Base-by-base conservation (phyloP, 2,113 vertebrate species). In the Crotalus viridis region DNA sequence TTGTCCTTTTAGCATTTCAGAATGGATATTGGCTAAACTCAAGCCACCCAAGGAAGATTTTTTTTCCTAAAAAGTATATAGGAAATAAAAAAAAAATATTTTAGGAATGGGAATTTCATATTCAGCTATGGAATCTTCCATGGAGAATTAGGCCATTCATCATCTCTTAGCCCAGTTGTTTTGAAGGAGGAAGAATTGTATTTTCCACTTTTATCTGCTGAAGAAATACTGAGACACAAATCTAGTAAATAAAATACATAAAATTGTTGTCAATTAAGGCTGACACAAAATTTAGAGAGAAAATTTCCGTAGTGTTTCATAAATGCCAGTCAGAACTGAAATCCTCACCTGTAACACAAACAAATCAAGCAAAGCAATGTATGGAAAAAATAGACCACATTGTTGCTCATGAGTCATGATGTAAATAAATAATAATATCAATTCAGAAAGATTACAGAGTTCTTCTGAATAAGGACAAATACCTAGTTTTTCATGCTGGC, bases 1-100 rank as follows among this genome's bases (percentile, higher is more conserved):
- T 95, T 97, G 48, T 96, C 96, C 98, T 97, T 97, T 95, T 96
- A 95, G 96, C 93, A 94, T 97, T 96, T 94, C 93, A 97, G 95
- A 97, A 97, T 96, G 96, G 22, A 81, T 81, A 54, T 51, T 7
- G 15, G 19, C 21, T 39, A 28, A 33, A 43, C 6, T 51, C 9
- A 56, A 85, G 90, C 10, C 51, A 24, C 3, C 4, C 28, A 54
- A 74, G 28, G n/a, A 85, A 24, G 6, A 6, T 1, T 85, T 91
- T 51, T 61, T 55, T 2, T 2, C 48, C 1, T 74, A 13, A 91
- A 91, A 43, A 33, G 22, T 22, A 56, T 24, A n/a, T 17, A 55
- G 22, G n/a, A 24, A 54, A 56, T 91, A 1, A 4, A 39, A 39
- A 9, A 91, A 55, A 39, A 24, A 39, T 17, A 17, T 43, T 81